Conservation (phyloP, 2,888 invertebrate species). For the Netelia melanura region DNA sequence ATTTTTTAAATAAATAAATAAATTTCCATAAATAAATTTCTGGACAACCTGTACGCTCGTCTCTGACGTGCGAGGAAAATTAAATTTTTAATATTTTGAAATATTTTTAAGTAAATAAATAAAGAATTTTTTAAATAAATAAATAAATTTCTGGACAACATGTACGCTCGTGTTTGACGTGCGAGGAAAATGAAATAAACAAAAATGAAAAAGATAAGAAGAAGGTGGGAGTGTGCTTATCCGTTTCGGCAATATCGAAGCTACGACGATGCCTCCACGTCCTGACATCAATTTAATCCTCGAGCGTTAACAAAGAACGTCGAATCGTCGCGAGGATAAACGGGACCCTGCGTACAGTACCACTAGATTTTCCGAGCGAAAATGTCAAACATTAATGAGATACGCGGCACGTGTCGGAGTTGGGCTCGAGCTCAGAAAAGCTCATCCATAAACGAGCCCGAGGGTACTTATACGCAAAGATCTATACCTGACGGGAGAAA, state of each 20-base stretch:
- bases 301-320: conserved; percentile 27
- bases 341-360: conserved; percentile 34
- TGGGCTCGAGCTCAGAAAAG: conserved; percentile 56
- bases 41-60: neutral
- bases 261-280: conserved; percentile 41
- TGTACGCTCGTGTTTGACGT: neutral
- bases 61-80: neutral
- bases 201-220: neutral
- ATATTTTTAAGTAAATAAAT: too few species aligned
- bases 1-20: too few species aligned
- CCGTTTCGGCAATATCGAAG: conserved; percentile 40
- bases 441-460: conserved; percentile 47
- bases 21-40: neutral
- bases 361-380: conserved; percentile 45
- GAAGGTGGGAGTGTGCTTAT: neutral
- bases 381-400: conserved; percentile 75
- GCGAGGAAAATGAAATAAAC: neutral
- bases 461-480: neutral
- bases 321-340: conserved; percentile 26
- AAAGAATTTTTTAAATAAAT: too few species aligned
- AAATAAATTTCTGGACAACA: neutral
- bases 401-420: conserved; percentile 73
- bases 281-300: conserved; percentile 61
- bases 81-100: neutral
- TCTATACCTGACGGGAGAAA: conserved; percentile 36